Percentiles rank a stretch among this genome's conserved stretches.
Evolutionary conservation across 2,797 vertebrate species (phyloP).

Genomic region (Falco novaeseelandiae): DNA sequence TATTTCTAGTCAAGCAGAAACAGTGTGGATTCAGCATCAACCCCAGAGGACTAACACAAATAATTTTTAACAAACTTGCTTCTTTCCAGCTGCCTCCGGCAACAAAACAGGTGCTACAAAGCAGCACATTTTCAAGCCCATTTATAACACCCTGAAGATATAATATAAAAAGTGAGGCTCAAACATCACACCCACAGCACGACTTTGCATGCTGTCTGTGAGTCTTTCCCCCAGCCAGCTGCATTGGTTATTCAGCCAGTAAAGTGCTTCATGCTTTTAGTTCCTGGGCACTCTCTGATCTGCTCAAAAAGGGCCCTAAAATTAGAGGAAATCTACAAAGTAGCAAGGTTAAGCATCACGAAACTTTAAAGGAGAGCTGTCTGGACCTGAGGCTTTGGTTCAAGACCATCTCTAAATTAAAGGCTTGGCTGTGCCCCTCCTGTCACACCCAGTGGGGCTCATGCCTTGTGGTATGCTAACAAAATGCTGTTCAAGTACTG

Average conservation of each 20-base stretch:
- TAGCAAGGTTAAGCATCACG: background rate
- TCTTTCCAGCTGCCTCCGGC: background rate
- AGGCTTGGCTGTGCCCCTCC: background rate
- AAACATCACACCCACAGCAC: background rate
- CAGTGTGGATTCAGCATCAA: background rate
- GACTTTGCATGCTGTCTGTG: background rate
- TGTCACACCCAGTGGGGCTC: background rate
- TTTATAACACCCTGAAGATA: background rate
- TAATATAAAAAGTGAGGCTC: background rate
- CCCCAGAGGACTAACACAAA: background rate
- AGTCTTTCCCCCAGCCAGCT: background rate
- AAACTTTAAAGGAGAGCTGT: background rate
- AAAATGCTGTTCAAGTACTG: conserved; percentile 13
- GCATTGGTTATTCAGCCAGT: background rate
- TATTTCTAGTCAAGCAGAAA: background rate
- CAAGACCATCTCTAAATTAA: background rate
- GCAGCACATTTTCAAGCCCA: background rate
- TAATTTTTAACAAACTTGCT: background rate
- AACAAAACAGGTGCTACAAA: background rate
- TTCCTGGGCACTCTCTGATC: background rate
- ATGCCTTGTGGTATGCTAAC: background rate
- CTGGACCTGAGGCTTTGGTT: background rate
- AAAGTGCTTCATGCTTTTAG: background rate
- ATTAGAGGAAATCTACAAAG: background rate
- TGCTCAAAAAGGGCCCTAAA: background rate